These are phyloP conservation scores for Arge pagana DNA, from an alignment of 2,888 invertebrate genomes.

Conservation along the genomic window DNA sequence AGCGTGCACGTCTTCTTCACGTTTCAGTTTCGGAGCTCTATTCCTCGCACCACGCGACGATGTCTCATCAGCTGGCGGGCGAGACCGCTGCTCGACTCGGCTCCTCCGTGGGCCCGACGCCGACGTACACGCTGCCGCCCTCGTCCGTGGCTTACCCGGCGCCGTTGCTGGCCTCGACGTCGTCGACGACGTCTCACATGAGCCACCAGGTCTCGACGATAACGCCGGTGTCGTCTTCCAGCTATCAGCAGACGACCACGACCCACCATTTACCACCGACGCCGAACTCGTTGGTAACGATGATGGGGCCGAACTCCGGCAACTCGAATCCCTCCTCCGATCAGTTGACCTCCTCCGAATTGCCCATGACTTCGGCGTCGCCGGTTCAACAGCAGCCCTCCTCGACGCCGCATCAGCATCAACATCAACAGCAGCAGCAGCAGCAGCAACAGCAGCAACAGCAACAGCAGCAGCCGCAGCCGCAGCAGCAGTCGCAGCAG, in stretches of 20 bases:
- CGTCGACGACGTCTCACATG: conserved; percentile 65
- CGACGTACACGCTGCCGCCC: conserved; percentile 54
- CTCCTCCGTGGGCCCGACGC: conserved; percentile 52
- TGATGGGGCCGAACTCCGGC: conserved; percentile 60
- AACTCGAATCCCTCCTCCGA: conserved; percentile 48
- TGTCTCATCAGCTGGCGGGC: conserved; percentile 45
- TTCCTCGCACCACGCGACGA: conserved; percentile 51
- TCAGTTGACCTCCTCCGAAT: conserved; percentile 44
- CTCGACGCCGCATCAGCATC: too few species aligned
- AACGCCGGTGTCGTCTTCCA: conserved; percentile 60
- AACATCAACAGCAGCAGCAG: too few species aligned
- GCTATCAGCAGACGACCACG: conserved; percentile 55
- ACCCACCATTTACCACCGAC: conserved; percentile 56
- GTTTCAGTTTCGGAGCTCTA: conserved; percentile 52
- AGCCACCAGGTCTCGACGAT: conserved; percentile 53
- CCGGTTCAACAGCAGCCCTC: too few species aligned
- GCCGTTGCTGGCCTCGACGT: conserved; percentile 52
- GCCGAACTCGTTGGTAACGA: conserved; percentile 58
- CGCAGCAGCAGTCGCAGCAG: conserved; percentile 26
- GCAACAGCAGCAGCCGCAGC: conserved; percentile 35
- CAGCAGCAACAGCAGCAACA: conserved; percentile 31
- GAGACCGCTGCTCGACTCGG: conserved; percentile 57
- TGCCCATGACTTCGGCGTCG: conserved; percentile 12
- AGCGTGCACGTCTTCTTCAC: neutral
- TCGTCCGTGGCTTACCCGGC: conserved; percentile 59